A percentile compares a stretch with the other conserved stretches of the same genome.
Evolutionary conservation across 2,888 invertebrate genomes (phyloP).

Genomic region (Harpalus rubripes): DNA sequence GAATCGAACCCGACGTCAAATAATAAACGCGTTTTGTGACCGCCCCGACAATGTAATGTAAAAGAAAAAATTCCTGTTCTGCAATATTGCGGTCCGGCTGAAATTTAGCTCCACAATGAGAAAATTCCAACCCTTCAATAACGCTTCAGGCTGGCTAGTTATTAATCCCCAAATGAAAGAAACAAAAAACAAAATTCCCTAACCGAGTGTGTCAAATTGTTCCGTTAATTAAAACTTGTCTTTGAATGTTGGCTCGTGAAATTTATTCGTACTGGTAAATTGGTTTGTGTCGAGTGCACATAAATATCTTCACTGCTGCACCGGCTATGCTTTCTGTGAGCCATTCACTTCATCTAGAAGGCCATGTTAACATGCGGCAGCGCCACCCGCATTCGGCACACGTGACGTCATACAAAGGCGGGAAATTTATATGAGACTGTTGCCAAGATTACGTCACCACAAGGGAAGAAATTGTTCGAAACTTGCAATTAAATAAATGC

Average conservation of each 20-base stretch:
- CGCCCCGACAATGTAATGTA: background rate
- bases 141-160: background rate
- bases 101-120: background rate
- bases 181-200: constrained; percentile 48
- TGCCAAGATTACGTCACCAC: constrained; percentile 11
- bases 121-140: background rate
- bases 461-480: too few species aligned
- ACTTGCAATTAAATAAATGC: too few species aligned
- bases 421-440: background rate
- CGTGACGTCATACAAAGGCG: constrained; percentile 48
- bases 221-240: constrained; percentile 65
- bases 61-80: background rate
- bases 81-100: background rate
- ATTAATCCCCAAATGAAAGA: constrained; percentile 48
- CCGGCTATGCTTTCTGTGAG: background rate
- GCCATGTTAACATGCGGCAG: constrained; percentile 64
- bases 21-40: too few species aligned
- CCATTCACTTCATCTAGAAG: constrained; percentile 54
- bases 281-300: constrained; percentile 60
- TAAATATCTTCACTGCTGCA: constrained; percentile 58
- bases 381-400: constrained; percentile 28
- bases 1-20: background rate
- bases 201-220: constrained; percentile 40
- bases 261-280: constrained; percentile 64
- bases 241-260: constrained; percentile 58